These are phyloP conservation scores for Anadara kagoshimensis DNA, from an alignment of 1,140 invertebrate species.

Conservation along the genomic window DNA sequence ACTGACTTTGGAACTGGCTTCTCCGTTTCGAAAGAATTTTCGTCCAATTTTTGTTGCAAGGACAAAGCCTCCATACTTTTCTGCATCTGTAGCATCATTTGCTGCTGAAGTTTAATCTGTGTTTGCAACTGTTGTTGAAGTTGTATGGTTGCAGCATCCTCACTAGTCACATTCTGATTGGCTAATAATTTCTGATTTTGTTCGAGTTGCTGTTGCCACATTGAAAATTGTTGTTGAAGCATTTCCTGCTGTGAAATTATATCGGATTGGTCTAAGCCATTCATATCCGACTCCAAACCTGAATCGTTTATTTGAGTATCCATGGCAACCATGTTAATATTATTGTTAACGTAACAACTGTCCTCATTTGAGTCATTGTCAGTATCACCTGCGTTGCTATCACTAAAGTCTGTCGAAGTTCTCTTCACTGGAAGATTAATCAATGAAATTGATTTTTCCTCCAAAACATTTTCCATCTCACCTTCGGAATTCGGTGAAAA, in stretches of 20 bases:
- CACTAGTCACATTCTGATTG: slow-evolving; percentile 10
- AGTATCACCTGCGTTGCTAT: neutral
- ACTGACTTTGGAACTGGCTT: neutral
- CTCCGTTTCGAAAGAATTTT: no score
- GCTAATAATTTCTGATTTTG: slow-evolving; percentile 59
- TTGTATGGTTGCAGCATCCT: slow-evolving; percentile 38
- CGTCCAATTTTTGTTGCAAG: slow-evolving; percentile 19
- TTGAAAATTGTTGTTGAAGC: slow-evolving; percentile 51
- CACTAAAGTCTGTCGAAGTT: neutral
- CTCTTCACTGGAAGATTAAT: slow-evolving; percentile 50
- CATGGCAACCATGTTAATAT: no score
- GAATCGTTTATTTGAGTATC: slow-evolving; percentile 19
- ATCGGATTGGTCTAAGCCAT: neutral
- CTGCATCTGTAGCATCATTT: slow-evolving; percentile 60
- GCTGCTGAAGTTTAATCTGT: slow-evolving; percentile 60
- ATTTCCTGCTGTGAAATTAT: slow-evolving; percentile 32
- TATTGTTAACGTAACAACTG: slow-evolving; percentile 17
- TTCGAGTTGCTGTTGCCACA: slow-evolving; percentile 62
- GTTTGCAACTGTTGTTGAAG: slow-evolving; percentile 52
- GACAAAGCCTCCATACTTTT: slow-evolving; percentile 57
- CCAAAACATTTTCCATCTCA: slow-evolving; percentile 51
- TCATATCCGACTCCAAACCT: slow-evolving; percentile 15
- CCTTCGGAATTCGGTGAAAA: slow-evolving; percentile 52
- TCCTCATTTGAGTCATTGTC: slow-evolving; percentile 8
- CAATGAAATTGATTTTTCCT: slow-evolving; percentile 58